Percentiles rank a stretch among this genome's conserved stretches.
Evolutionary conservation across 2,113 vertebrate genomes (phyloP).

Genomic region (Nannospalax galili): DNA sequence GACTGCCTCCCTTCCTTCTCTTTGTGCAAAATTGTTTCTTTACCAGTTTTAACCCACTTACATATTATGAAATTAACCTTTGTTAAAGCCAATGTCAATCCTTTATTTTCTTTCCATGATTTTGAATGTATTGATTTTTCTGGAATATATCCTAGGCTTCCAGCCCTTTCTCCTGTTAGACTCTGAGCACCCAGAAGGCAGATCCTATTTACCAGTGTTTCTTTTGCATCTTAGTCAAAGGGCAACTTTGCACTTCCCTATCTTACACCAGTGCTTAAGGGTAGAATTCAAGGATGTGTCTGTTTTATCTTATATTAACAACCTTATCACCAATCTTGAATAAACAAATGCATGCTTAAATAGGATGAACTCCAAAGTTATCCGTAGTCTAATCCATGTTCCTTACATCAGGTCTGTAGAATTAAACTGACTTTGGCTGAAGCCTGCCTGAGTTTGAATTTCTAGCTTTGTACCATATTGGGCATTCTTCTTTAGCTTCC

Average conservation of each 20-base stretch:
- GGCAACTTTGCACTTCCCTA: not conserved
- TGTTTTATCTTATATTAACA: constrained; percentile 26
- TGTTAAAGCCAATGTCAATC: not conserved
- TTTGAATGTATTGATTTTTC: constrained; percentile 23
- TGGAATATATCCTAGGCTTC: not conserved
- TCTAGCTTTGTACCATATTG: not conserved
- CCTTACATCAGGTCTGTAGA: not conserved
- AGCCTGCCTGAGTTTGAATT: not conserved
- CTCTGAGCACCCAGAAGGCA: not conserved
- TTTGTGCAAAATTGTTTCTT: not conserved
- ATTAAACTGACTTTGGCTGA: not conserved
- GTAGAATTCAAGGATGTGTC: not conserved
- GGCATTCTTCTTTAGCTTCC: not conserved
- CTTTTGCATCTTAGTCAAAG: not conserved
- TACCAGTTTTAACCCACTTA: not conserved
- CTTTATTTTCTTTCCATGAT: not conserved
- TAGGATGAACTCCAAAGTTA: not conserved
- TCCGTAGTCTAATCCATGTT: not conserved
- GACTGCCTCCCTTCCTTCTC: not conserved
- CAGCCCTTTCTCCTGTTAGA: not conserved
- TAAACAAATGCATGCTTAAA: not conserved
- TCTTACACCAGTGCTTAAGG: not conserved
- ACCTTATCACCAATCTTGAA: not conserved
- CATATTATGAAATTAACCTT: not conserved
- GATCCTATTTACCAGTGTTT: not conserved